Evolutionary conservation across 2,113 vertebrate genomes (phyloP).

Genomic region (Urocitellus parryii): DNA sequence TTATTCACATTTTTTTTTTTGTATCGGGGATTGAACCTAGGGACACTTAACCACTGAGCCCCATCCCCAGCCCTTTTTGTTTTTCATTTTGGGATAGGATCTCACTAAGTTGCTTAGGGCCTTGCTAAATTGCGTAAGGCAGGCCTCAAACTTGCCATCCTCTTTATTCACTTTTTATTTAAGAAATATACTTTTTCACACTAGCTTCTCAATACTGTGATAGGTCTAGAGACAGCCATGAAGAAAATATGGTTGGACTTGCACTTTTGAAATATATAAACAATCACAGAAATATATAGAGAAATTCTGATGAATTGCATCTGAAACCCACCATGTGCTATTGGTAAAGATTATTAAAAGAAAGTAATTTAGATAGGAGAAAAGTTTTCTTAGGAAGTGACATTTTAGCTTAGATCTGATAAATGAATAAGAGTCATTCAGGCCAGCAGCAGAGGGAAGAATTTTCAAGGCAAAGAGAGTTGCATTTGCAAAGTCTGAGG

Average conservation of each 20-base stretch:
- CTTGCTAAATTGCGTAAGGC: too few relatives aligned
- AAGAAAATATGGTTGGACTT: neutral
- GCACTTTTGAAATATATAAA: conserved; percentile 4
- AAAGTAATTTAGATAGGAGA: conserved; percentile 46
- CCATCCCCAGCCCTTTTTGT: too few relatives aligned
- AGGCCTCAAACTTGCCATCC: too few relatives aligned
- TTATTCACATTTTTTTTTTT: neutral
- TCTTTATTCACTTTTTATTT: neutral
- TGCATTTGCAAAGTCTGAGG: neutral
- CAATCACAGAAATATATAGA: neutral
- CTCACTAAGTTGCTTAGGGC: too few relatives aligned
- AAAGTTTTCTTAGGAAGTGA: neutral
- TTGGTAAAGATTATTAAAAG: conserved; percentile 17
- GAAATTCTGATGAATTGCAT: neutral
- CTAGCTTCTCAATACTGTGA: neutral
- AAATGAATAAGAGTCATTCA: neutral
- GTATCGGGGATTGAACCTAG: too few relatives aligned
- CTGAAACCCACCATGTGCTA: neutral
- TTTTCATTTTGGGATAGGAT: too few relatives aligned
- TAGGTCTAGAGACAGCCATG: neutral
- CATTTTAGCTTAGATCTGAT: conserved; percentile 17
- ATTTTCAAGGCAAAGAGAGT: neutral
- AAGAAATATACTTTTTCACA: neutral
- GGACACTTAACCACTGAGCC: too few relatives aligned
- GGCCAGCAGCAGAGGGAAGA: neutral